phyloP scores from a whole-genome alignment of 1,140 invertebrate species.

The Drosophila saltans region DNA sequence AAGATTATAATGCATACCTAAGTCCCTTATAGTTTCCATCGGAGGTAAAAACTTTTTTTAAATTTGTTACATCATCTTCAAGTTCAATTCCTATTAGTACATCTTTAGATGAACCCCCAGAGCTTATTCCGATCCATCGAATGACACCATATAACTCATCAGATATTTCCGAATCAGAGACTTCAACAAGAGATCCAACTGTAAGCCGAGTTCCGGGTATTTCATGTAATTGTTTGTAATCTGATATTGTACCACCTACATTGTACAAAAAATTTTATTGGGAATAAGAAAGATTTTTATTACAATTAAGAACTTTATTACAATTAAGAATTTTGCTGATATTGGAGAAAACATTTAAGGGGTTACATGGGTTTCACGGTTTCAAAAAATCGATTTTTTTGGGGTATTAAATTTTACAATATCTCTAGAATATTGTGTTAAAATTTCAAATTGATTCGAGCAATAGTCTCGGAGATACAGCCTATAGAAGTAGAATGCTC shows the following conservation, averaged over 20 bases:
- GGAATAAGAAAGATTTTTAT: not conserved
- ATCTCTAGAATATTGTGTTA: no score
- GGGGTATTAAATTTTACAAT: no score
- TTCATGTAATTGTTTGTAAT: constrained; percentile 57
- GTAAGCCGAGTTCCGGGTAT: constrained; percentile 85
- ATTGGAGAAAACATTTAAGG: no score
- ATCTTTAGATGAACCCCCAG: constrained; percentile 62
- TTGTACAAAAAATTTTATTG: not conserved
- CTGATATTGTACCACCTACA: constrained; percentile 37
- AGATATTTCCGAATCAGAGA: constrained; percentile 82
- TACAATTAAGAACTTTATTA: not conserved
- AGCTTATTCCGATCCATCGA: constrained; percentile 90
- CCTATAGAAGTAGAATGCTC: no score
- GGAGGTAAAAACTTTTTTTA: constrained; percentile 85
- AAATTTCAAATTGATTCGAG: no score
- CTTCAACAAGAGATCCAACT: constrained; percentile 90
- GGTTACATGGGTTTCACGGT: no score
- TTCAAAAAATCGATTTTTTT: no score
- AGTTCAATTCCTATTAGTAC: constrained; percentile 86
- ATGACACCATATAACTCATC: constrained; percentile 90
- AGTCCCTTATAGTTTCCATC: constrained; percentile 90
- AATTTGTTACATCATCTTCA: constrained; percentile 88
- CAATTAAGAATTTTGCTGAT: no score
- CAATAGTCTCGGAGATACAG: no score
- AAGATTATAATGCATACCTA: constrained; percentile 52